Evolutionary conservation across 2,113 vertebrate genomes (phyloP).

Genomic region (Clarias macrocephalus): DNA sequence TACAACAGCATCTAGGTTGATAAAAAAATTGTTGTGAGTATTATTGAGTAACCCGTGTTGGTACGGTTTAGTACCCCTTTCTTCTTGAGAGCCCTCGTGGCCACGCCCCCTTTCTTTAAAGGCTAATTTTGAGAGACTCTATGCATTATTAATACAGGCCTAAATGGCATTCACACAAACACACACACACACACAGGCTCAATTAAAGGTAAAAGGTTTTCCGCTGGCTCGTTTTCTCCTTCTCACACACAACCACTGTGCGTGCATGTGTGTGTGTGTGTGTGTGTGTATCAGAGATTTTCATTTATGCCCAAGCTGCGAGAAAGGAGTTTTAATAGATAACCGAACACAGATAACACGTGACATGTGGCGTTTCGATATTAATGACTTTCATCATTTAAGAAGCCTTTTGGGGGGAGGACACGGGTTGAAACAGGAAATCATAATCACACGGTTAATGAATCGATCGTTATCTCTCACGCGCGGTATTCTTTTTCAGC

Average conservation of each 20-base stretch:
- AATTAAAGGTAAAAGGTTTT: conserved; percentile 10
- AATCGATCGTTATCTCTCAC: conserved; percentile 65
- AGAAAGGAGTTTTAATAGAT: conserved; percentile 51
- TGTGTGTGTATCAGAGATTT: conserved; percentile 3
- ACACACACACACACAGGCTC: neutral
- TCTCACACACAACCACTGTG: neutral
- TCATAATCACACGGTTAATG: conserved; percentile 71
- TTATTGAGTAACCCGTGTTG: neutral
- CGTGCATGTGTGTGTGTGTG: neutral
- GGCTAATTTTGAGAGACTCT: neutral
- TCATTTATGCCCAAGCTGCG: conserved; percentile 5
- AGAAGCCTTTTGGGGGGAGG: conserved; percentile 67
- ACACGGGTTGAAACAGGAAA: conserved; percentile 68
- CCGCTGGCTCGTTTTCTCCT: neutral
- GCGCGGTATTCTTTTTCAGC: conserved; percentile 58
- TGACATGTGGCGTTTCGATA: conserved; percentile 75
- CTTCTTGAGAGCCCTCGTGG: neutral
- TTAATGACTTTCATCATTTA: conserved; percentile 79
- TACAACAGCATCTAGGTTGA: neutral
- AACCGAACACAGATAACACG: conserved; percentile 69
- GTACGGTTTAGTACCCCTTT: neutral
- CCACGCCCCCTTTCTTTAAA: conserved; percentile 3
- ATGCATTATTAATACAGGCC: neutral
- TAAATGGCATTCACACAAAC: neutral
- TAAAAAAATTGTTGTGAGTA: neutral